Evolutionary conservation across 2,113 vertebrate species (phyloP).

Genomic region (Callocephalon fimbriatum): DNA sequence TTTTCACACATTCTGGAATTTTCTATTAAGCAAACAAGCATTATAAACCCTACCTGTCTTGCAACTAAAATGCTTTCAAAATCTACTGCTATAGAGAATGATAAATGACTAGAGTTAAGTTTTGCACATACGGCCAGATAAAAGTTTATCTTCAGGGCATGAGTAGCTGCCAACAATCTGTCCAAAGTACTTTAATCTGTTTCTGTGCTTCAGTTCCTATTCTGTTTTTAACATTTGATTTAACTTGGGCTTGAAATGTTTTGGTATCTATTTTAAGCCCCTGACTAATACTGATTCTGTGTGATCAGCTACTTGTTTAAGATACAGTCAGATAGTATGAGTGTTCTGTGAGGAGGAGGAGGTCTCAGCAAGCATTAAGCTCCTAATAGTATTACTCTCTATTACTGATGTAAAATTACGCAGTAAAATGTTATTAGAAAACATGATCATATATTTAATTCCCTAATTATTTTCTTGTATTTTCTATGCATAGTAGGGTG

Average conservation of each 20-base stretch:
- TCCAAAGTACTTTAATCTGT: slow-evolving; percentile 87
- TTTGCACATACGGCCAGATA: slow-evolving; percentile 81
- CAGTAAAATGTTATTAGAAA: slow-evolving; percentile 69
- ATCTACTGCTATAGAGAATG: slow-evolving; percentile 83
- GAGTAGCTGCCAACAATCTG: slow-evolving; percentile 85
- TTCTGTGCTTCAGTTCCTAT: slow-evolving; percentile 81
- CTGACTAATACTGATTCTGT: slow-evolving; percentile 27
- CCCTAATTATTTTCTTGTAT: background rate
- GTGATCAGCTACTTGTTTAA: slow-evolving; percentile 55
- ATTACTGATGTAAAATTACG: slow-evolving; percentile 63
- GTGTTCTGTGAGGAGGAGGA: background rate
- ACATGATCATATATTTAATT: slow-evolving; percentile 31
- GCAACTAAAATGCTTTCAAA: slow-evolving; percentile 76
- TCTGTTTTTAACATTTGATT: slow-evolving; percentile 78
- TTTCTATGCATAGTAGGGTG: background rate
- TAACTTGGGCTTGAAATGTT: slow-evolving; percentile 78
- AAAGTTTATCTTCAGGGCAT: slow-evolving; percentile 86
- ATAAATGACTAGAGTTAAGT: slow-evolving; percentile 84
- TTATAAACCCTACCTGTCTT: slow-evolving; percentile 74
- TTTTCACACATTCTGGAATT: slow-evolving; percentile 52
- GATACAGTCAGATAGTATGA: slow-evolving; percentile 17
- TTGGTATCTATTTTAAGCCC: slow-evolving; percentile 78
- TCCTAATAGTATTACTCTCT: slow-evolving; percentile 63
- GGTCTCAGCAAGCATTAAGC: slow-evolving; percentile 19
- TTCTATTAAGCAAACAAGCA: slow-evolving; percentile 38